Evolutionary conservation across 2,888 invertebrate genomes (phyloP), one percentile per base, ranked within the genome.

Genomic region (Cinara cedri): DNA sequence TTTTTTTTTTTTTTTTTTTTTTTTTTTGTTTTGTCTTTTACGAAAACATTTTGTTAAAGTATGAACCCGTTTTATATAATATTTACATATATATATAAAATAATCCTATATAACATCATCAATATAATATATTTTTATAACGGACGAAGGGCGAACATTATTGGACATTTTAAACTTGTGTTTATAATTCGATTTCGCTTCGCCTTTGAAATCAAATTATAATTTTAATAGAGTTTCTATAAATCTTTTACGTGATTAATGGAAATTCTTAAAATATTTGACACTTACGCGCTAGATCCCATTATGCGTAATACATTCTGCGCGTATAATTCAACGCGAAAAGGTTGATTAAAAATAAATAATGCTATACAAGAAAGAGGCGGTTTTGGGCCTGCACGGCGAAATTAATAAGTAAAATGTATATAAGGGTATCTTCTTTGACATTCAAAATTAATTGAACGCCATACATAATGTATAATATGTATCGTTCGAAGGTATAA

Each of bases 321-420:
- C 34, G 16, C 34, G 34, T 34, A 34, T 34, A 63, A 34, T 74
- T 49, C 19, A 74, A 74, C 26, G 19, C 51, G 10, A 34, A 74
- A 51, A 42, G 51, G 62, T 74, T 51, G 72, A 75, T 65, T 63
- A 54, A 65, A 65, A 55, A 75, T 75, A 65, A 63, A 75, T 75
- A 75, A 75, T n/a, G 54, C 24, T 4, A 6, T 51, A 75, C 75
- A 75, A 75, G 65, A 42, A 65, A 65, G 44, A 75, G 65, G 65
- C 65, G 75, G 75, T 16, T 3, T 42, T 24, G 21, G n/a, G 21
- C 34, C 3, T 24, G 26, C 10, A 55, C 11, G n/a, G 24, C 21
- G n/a, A 72, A 72, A 75, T 54, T 54, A 34, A 55, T 55, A 75
- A 65, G 65, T 65, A 42, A 75, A 65, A 34, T 34, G 6, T 6